Evolutionary conservation across 37 sponge, comb jelly and placozoan genomes (phyloP).

Genomic region (Oopsacas minuta): DNA sequence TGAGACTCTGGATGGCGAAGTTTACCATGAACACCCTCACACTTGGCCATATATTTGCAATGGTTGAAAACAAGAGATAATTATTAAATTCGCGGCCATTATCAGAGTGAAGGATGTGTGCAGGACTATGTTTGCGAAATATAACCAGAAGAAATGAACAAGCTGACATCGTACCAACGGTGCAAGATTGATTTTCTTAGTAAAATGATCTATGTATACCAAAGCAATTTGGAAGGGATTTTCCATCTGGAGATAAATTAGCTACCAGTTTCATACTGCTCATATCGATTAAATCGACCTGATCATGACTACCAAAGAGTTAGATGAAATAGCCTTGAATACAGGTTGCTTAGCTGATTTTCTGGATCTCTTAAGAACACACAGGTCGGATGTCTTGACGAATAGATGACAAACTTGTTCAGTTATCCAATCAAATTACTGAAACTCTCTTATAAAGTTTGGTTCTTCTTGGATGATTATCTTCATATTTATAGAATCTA

Average conservation of each 20-base stretch:
- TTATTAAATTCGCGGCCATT: neutral
- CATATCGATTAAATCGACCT: neutral
- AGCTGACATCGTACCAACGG: neutral
- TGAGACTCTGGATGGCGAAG: neutral
- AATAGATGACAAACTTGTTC: neutral
- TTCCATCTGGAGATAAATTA: neutral
- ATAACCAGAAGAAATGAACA: neutral
- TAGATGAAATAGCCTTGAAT: neutral
- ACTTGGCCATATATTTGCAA: neutral
- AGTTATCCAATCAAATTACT: neutral
- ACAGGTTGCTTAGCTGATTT: neutral
- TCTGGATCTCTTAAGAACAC: neutral
- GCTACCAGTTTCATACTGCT: neutral
- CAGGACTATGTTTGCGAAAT: neutral
- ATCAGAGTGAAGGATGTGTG: neutral
- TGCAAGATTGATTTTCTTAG: neutral
- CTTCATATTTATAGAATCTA: neutral
- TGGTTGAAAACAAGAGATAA: neutral
- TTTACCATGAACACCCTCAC: neutral
- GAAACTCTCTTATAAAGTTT: neutral
- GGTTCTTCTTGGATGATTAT: neutral
- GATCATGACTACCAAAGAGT: neutral
- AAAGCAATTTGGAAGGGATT: neutral
- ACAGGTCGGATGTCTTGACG: neutral
- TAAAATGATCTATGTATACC: constrained; percentile 10